Conservation (phyloP, 1,140 invertebrate species). For the Nixonia krombeini region DNA sequence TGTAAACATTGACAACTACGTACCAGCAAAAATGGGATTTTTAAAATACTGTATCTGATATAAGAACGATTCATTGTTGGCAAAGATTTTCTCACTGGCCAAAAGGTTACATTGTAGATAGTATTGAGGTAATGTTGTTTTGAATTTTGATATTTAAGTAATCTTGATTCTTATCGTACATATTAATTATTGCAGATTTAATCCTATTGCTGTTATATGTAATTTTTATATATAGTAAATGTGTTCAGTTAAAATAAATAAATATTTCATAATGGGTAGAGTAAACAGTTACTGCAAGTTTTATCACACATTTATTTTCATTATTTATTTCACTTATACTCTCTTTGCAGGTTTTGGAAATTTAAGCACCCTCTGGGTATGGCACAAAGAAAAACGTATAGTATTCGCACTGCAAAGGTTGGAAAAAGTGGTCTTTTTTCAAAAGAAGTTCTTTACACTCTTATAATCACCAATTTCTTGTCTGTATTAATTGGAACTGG, state of each 20-base stretch:
- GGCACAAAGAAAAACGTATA: constrained; percentile 75
- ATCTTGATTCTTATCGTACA: no score
- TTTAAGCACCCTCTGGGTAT: constrained; percentile 80
- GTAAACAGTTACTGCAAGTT: no score
- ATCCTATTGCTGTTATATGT: no score
- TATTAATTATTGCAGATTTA: no score
- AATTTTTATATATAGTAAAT: no score
- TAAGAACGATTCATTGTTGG: neutral
- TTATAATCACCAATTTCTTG: constrained; percentile 90
- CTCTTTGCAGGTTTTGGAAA: constrained; percentile 66
- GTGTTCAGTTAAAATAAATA: no score
- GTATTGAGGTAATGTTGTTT: neutral
- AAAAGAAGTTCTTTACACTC: constrained; percentile 89
- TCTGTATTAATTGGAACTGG: constrained; percentile 91
- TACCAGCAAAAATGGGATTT: neutral
- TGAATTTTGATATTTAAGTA: neutral
- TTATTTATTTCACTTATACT: no score
- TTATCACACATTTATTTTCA: no score
- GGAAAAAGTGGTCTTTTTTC: constrained; percentile 87
- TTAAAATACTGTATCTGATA: neutral
- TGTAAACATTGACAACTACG: neutral
- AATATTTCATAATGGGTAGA: no score
- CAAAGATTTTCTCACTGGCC: neutral
- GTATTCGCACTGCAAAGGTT: constrained; percentile 85
- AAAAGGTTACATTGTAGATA: neutral